phyloP scores from a whole-genome alignment of 2,113 vertebrate genomes.

The Pseudolaguvia tuberculata region DNA sequence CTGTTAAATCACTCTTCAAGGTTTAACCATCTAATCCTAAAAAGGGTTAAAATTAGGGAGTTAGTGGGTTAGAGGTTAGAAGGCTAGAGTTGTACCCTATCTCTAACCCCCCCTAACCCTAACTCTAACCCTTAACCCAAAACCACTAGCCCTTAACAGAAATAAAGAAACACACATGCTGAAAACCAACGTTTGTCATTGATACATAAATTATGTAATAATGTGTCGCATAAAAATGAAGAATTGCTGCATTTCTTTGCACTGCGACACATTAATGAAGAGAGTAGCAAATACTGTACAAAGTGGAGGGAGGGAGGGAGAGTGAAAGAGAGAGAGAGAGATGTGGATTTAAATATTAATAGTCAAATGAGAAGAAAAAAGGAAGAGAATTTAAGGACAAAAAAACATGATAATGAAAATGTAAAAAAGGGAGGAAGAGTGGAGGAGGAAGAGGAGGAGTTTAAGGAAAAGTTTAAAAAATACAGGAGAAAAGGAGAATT shows the following conservation, averaged over 20 bases:
- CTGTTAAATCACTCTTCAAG: neutral
- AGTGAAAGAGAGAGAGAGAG: neutral
- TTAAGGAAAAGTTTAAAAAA: neutral
- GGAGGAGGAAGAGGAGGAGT: neutral
- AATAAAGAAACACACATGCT: slow-evolving; percentile 1
- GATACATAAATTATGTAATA: slow-evolving; percentile 16
- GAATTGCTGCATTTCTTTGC: slow-evolving; percentile 6
- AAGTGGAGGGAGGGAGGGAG: neutral
- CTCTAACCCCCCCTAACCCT: no score
- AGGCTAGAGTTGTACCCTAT: no score
- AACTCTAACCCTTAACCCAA: no score
- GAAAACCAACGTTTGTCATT: neutral
- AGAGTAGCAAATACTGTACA: neutral
- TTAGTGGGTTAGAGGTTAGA: no score
- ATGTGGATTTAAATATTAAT: neutral
- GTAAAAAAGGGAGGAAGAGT: neutral
- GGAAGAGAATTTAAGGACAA: neutral
- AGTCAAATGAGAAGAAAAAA: neutral
- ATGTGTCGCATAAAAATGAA: neutral
- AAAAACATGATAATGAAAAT: neutral
- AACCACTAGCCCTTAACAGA: no score
- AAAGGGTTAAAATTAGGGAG: no score
- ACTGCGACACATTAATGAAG: neutral
- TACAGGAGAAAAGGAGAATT: neutral
- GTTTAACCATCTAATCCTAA: no score